A percentile compares a stretch with the other conserved stretches of the same genome.
Conservation (phyloP, 1,140 invertebrate genomes). For the Callitettix versicolor region DNA sequence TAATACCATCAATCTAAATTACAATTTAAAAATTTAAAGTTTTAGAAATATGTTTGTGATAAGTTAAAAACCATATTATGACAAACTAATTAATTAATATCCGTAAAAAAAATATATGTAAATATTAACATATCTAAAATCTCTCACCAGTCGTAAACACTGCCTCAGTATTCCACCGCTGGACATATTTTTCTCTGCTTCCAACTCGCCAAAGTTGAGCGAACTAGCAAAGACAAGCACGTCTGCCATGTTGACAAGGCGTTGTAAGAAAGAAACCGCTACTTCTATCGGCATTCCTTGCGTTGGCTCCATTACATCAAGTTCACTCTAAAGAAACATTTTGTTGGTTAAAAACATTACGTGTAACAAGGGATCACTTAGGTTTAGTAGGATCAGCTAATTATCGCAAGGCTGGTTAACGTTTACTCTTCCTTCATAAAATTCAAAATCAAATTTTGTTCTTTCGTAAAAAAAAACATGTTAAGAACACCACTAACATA, state of each 20-base stretch:
- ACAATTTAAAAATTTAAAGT: no score
- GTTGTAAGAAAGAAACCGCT: slow-evolving; percentile 90
- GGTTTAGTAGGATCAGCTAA: no score
- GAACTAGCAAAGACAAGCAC: slow-evolving; percentile 96
- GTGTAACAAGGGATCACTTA: background rate
- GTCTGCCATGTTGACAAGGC: slow-evolving; percentile 96
- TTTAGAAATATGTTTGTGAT: no score
- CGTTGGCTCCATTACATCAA: slow-evolving; percentile 95
- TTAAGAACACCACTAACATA: no score
- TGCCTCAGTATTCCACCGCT: slow-evolving; percentile 94
- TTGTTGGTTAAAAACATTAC: no score
- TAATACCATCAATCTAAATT: no score
- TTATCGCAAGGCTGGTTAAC: no score
- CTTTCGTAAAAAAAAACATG: no score
- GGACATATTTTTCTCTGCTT: slow-evolving; percentile 99
- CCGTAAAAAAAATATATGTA: background rate
- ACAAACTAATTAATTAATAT: no score
- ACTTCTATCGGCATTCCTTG: slow-evolving; percentile 98
- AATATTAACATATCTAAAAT: slow-evolving; percentile 25
- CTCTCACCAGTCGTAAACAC: slow-evolving; percentile 85
- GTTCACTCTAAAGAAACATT: slow-evolving; percentile 66
- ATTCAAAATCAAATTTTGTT: no score
- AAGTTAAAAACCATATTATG: no score
- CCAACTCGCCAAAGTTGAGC: slow-evolving; percentile 92
- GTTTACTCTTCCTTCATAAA: no score